Evolutionary conservation across 2,113 vertebrate species (phyloP), one percentile per base, ranked within the genome.

Genomic region (Sigmodon hispidus): DNA sequence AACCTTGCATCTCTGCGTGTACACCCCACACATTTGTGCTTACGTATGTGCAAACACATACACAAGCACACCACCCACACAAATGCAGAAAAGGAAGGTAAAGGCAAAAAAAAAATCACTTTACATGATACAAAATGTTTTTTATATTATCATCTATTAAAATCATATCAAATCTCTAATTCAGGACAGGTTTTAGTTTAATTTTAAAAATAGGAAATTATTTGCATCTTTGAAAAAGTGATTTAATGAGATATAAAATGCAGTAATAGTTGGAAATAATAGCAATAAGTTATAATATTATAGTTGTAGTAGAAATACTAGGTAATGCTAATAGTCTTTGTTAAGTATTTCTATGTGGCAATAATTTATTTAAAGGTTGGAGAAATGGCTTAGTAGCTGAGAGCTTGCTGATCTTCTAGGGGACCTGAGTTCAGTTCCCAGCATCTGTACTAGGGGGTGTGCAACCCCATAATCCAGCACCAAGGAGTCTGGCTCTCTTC

Each of bases 131-230:
- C 13, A 69, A 63, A 89, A 63, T 67, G 17, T 8, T 94, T 87
- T 63, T 93, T 57, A 69, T 79, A 63, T 61, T 76, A 36, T 79
- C 61, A 79, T 79, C 43, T 24, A 84, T 52, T 9, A 50, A 76
- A 77, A 91, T 87, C 48, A n/a, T 22, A 95, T 73, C 22, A 91
- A 59, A 80, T 87, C 24, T 92, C 17, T 94, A 91, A 90, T 40
- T 2, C 1, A 84, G 13, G 22, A 11, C 16, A 67, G 16, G 48
- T 69, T 90, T 92, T 76, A 94, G 48, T 9, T 50, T 88, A 87
- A 93, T 81, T 94, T 94, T 92, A 85, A 16, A 96, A 52, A 57
- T 63, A 50, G 36, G 26, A 94, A 96, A 69, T 45, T 72, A 94
- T 57, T 57, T 76, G 52, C 7, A 3, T 86, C 90, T 95, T 92